These are phyloP conservation scores for Frankliniella intonsa DNA, from an alignment of 2,888 invertebrate genomes.

Conservation along the genomic window DNA sequence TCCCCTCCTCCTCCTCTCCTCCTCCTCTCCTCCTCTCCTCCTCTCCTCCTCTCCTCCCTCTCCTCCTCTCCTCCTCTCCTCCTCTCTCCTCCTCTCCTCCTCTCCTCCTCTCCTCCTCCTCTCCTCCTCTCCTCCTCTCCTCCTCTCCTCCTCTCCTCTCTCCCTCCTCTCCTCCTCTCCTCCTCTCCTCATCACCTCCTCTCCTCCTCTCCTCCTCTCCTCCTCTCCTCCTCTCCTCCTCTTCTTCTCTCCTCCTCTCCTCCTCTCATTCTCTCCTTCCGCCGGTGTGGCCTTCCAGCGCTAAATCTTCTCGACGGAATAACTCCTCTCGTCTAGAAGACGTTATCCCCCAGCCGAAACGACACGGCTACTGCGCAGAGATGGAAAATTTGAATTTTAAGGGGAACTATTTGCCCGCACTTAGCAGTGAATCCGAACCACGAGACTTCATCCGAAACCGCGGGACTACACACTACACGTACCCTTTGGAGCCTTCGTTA, in stretches of 20 bases:
- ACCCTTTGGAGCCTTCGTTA: too few relatives aligned
- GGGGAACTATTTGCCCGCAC: too few relatives aligned
- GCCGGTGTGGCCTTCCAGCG: background rate
- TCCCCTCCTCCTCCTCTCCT: too few relatives aligned
- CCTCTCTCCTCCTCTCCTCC: background rate
- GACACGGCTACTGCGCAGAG: too few relatives aligned
- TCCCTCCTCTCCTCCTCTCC: conserved; percentile 32
- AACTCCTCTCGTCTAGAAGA: too few relatives aligned
- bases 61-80: conserved; percentile 31
- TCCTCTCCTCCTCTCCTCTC: conserved; percentile 33
- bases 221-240: conserved; percentile 26
- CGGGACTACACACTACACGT: too few relatives aligned
- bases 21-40: background rate
- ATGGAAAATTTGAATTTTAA: too few relatives aligned
- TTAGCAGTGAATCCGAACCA: too few relatives aligned
- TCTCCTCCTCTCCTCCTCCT: conserved; percentile 30
- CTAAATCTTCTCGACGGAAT: too few relatives aligned
- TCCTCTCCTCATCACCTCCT: conserved; percentile 4
- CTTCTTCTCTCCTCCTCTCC: background rate
- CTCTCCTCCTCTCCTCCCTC: background rate
- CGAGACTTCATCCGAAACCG: too few relatives aligned
- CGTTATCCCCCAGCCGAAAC: too few relatives aligned
- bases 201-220: background rate
- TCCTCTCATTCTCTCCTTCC: background rate
- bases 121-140: conserved; percentile 29